phyloP scores from a whole-genome alignment of 2,888 invertebrate genomes.

The Thecophora atra region DNA sequence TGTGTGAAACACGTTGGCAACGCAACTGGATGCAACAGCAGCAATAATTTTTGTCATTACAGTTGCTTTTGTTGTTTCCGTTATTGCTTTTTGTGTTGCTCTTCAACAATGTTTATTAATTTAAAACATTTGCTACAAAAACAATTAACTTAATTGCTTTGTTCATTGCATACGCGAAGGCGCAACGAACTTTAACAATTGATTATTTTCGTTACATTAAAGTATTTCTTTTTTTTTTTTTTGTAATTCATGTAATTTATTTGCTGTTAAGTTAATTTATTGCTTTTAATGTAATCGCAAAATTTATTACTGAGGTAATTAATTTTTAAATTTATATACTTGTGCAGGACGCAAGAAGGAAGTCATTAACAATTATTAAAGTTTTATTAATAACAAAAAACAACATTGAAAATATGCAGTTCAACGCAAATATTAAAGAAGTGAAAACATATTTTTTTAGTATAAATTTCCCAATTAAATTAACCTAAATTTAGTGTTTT shows the following conservation, averaged over 20 bases:
- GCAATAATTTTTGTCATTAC: conserved; percentile 49
- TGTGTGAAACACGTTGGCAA: background rate
- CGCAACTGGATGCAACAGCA: conserved; percentile 10
- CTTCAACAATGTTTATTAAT: conserved; percentile 27
- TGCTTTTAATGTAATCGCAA: background rate
- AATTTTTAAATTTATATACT: background rate
- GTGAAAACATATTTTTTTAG: too few relatives aligned
- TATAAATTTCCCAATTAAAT: too few relatives aligned
- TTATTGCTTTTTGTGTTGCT: background rate
- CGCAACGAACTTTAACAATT: background rate
- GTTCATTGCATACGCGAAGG: conserved; percentile 3
- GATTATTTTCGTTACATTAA: background rate
- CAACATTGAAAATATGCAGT: too few relatives aligned
- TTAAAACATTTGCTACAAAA: conserved; percentile 25
- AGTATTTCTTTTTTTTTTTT: background rate
- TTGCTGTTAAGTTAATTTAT: conserved; percentile 24
- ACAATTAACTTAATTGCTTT: conserved; percentile 33
- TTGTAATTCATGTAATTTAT: too few relatives aligned
- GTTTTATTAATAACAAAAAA: too few relatives aligned
- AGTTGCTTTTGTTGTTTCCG: conserved; percentile 51
- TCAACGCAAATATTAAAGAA: too few relatives aligned
- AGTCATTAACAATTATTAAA: too few relatives aligned
- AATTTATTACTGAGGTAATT: conserved; percentile 5
- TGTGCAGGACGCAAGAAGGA: too few relatives aligned
- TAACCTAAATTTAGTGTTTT: too few relatives aligned